Base-by-base conservation (phyloP, 1,140 invertebrate species). In the Calycopis cecrops region DNA sequence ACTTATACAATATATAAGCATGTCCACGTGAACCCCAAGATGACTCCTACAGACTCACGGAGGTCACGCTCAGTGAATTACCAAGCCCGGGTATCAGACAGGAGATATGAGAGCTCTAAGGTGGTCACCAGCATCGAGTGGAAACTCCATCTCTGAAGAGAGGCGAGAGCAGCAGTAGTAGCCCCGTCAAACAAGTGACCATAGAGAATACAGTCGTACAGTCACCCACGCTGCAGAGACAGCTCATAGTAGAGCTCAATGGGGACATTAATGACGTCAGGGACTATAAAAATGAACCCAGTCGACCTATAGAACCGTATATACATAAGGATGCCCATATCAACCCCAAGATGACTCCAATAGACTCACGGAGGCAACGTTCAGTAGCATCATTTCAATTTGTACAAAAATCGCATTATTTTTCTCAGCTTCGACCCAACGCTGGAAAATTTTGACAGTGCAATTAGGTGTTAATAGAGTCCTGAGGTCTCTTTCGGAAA, bases 21-120 rank as follows among this genome's bases (percentile, higher is more conserved):
- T 53, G 87, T 88, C 35, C 87, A 88, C 52, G 79, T 89, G 0
- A 89, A 89, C 59, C 87, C 87, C 10, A 88, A 88, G 59, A 89
- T 89, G 87, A 89, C 87, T 3, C 80, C 82, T 0, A 79, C 82
- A 14, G 84, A 85, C 51, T 57, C 65, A 0, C 59, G 81, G 16
- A 57, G 84, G 37, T 81, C 84, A 11, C 64, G 77, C 0, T 85
- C 83, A 0, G 81, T 84, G 6, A 81, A 87, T 51, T 81, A 77
- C 48, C 79, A 81, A 12, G 21, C 67, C 0, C 57, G 69, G 21
- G 48, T 71, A 9, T 55, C 68, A 4, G 77, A 81, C 49, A 77
- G 80, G 38, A 85, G 74, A 62, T 83, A 78, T 40, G 84, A 85
- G 49, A 79, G 76, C 35, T 83, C 84, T 1, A 81, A 81, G 10